Conservation (phyloP, 1,140 invertebrate genomes). For the Doryteuthis pealeii region DNA sequence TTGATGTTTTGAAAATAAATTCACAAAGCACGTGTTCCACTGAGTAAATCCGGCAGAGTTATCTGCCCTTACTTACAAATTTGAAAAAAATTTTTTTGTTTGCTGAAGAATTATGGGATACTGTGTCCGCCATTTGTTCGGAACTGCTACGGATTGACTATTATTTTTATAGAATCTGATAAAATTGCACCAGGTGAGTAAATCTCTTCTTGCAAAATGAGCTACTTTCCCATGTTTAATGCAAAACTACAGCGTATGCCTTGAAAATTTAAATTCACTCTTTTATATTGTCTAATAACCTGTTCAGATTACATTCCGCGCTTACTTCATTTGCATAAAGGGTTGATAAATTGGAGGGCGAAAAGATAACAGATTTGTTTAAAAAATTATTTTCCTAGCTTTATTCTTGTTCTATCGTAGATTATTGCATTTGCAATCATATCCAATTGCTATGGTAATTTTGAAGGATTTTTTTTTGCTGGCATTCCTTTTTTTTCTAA, state of each 20-base stretch:
- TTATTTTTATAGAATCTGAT: neutral
- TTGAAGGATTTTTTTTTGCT: too few relatives aligned
- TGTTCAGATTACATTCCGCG: neutral
- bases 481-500: too few relatives aligned
- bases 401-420: too few relatives aligned
- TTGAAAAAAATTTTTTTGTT: too few relatives aligned
- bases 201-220: neutral
- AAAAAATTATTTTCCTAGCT: too few relatives aligned
- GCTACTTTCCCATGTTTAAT: neutral
- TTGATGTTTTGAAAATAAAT: too few relatives aligned
- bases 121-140: neutral
- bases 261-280: neutral
- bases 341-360: neutral
- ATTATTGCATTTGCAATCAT: too few relatives aligned
- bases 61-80: too few relatives aligned
- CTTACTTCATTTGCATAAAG: conserved; percentile 11
- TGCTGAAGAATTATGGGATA: neutral
- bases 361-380: too few relatives aligned
- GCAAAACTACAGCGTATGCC: neutral
- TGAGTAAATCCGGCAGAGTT: too few relatives aligned
- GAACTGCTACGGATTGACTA: conserved; percentile 6
- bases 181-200: neutral
- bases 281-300: conserved; percentile 8
- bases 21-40: too few relatives aligned
- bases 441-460: too few relatives aligned